Evolutionary conservation across 2,797 vertebrate genomes (phyloP).

Genomic region (Heliangelus exortis): DNA sequence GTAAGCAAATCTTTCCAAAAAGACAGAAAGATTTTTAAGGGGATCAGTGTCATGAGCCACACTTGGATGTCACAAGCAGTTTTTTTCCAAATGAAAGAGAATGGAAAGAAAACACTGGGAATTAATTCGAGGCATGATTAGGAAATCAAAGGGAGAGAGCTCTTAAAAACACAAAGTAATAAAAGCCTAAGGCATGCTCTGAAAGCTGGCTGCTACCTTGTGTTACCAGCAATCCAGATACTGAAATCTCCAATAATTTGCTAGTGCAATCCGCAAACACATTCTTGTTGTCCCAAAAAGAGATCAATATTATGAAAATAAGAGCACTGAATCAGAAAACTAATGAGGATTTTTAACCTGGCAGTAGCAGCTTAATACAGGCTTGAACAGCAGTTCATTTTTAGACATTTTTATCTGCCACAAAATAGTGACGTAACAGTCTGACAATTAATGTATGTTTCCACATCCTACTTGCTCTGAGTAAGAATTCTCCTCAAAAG

Average conservation of each 20-base stretch:
- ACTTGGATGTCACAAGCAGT: not conserved
- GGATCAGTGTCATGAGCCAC: not conserved
- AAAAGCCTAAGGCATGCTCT: not conserved
- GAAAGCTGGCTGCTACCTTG: not conserved
- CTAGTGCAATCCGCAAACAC: not conserved
- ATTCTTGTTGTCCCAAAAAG: not conserved
- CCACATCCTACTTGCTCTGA: slow-evolving; percentile 40
- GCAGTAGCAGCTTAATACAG: not conserved
- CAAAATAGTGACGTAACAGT: not conserved
- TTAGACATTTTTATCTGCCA: slow-evolving; percentile 21
- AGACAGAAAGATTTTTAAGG: not conserved
- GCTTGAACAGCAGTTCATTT: not conserved
- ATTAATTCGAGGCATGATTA: not conserved
- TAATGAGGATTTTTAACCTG: not conserved
- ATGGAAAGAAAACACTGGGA: not conserved
- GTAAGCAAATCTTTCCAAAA: not conserved
- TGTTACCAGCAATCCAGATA: not conserved
- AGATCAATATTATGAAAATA: not conserved
- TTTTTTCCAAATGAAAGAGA: not conserved
- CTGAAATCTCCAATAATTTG: not conserved
- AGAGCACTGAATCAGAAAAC: not conserved
- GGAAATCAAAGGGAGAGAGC: not conserved
- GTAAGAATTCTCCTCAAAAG: slow-evolving; percentile 60
- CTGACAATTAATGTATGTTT: slow-evolving; percentile 33
- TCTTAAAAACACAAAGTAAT: not conserved